Base-by-base conservation (phyloP, 2,888 invertebrate species). In the Epsilonema sp. region DNA sequence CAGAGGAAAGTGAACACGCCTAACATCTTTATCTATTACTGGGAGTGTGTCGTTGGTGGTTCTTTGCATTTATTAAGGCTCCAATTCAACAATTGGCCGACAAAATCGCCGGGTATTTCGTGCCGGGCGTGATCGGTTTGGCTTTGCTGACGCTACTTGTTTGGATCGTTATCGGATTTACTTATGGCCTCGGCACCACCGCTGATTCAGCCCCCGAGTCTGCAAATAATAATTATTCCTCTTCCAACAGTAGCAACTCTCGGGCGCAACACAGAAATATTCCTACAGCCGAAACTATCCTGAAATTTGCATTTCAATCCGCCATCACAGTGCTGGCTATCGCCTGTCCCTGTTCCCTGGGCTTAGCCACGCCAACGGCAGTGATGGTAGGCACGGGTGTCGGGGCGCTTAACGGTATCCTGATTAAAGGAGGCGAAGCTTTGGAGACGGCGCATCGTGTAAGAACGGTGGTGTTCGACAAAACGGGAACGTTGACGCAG, bases 71-170 rank as follows among this genome's bases (percentile, higher is more conserved):
- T n/a, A n/a, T 26, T 41, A 54, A 68, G 73, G 90, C 92, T 2
- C 92, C 92, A 3, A 90, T 94, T 55, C 92, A 94, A 64, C 79
- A 90, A 54, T 69, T 92, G 26, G 92, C 92, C 0, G 94, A 94
- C 65, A 82, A 79, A 60, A 86, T 92, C 49, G 92, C 92, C 1
- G 89, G 89, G 3, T 85, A 85, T 66, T 94, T 94, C 70, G 90
- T 94, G 13, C 92, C 92, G 0, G 74, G 82, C 22, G 89, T 94
- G 8, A 78, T 86, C 42, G 69, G 75, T 37, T 75, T 89, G 0
- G 84, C 90, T 0, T 56, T 78, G 1, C 60, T 85, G 2, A 92
- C 92, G 0, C 70, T 89, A 0, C 62, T 83, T 1, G 76, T 78
- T 16, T 94, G 94, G 94, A n/a, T n/a, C n/a, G n/a, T n/a, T n/a